Evolutionary conservation across 37 sponge, comb jelly and placozoan genomes (phyloP).

Genomic region (Mnemiopsis leidyi): DNA sequence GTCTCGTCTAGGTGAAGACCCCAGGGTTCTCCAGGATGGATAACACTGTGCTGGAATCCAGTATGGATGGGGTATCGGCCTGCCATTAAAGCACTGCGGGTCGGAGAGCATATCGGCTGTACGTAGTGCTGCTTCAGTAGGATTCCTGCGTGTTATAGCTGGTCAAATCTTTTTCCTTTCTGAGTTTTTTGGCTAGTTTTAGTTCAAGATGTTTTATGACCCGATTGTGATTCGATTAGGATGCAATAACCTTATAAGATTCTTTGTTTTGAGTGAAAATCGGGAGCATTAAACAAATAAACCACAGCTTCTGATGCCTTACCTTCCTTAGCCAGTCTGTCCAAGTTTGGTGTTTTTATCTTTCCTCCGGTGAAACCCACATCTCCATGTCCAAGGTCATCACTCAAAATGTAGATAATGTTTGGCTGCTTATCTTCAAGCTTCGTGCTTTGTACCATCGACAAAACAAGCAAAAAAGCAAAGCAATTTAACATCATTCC

Average conservation of each 20-base stretch:
- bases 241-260: too few species aligned
- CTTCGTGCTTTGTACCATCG: neutral
- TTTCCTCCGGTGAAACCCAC: slow-evolving; percentile 16
- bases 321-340: slow-evolving; percentile 55
- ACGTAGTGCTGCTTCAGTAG: slow-evolving; percentile 58
- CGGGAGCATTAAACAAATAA: too few species aligned
- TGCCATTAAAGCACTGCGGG: slow-evolving; percentile 46
- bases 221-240: too few species aligned
- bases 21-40: slow-evolving; percentile 31
- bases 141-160: neutral
- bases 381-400: slow-evolving; percentile 39
- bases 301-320: neutral
- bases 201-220: too few species aligned
- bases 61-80: slow-evolving; percentile 54
- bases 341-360: slow-evolving; percentile 24
- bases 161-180: too few species aligned
- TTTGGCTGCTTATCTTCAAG: slow-evolving; percentile 16
- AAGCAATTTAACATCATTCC: neutral
- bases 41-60: neutral
- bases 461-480: neutral
- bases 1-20: slow-evolving; percentile 32
- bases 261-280: too few species aligned
- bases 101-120: slow-evolving; percentile 22
- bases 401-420: slow-evolving; percentile 4
- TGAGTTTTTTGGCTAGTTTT: too few species aligned